Evolutionary conservation across 2,797 vertebrate genomes (phyloP), one percentile per base, ranked within the genome.

Genomic region (Mastacembelus armatus): DNA sequence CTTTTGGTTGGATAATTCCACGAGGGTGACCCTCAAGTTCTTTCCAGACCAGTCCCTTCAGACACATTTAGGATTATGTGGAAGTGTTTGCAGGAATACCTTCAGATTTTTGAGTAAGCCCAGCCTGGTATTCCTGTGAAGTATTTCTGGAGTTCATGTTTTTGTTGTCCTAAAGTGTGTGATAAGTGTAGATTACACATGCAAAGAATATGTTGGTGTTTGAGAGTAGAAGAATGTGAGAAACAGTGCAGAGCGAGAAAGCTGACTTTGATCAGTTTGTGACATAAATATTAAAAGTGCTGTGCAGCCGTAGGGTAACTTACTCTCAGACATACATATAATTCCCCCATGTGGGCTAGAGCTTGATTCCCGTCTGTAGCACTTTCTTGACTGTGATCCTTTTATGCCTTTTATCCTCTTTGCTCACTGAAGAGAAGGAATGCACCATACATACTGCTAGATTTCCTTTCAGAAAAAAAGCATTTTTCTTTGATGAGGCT

Each of bases 231-330:
- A 57, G 19, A 9, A 32, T 29, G 40, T 5, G 0, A 14, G 27
- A 55, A 26, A 48, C 26, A 61, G 29, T 15, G 30, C 11, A 49
- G 42, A 57, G 16, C 48, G 32, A 74, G n/a, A 60, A 66, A 35
- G 45, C 43, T 58, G 51, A 29, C 77, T 87, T 85, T 88, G 81
- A 87, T 85, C 79, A 77, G 57, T 69, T 69, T 67, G 62, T 74
- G 80, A 86, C 81, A 81, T 77, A 62, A 80, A 86, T 85, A 81
- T 86, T 80, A 77, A 63, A 83, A 69, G 57, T 59, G 42, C 3
- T 15, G 63, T 56, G 61, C 63, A 78, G 87, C 85, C 49, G 52
- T 36, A 55, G 63, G 82, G 67, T 73, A 61, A 71, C 60, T 44
- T 51, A 54, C 65, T 88, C 65, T 75, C 52, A 79, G 66, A 78